Evolutionary conservation across 2,888 invertebrate species (phyloP).

Genomic region (Patella ulyssiponensis): DNA sequence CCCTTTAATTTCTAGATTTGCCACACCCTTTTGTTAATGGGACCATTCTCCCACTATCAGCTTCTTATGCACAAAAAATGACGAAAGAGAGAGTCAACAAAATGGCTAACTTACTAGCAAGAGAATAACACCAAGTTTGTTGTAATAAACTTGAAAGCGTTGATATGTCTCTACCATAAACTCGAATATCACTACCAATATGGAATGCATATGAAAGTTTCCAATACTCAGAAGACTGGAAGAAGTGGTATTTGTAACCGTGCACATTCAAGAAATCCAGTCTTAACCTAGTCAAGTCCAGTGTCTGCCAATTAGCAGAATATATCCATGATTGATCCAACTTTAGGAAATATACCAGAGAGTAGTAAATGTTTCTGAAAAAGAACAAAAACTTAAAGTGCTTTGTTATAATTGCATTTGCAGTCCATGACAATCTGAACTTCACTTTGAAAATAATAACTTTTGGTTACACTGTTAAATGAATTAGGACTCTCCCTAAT

Average conservation of each 20-base stretch:
- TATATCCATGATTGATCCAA: neutral
- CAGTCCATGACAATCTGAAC: no score
- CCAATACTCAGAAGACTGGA: neutral
- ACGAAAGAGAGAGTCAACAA: no score
- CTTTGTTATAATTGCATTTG: no score
- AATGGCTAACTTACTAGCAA: neutral
- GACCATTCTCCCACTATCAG: no score
- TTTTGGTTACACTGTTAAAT: no score
- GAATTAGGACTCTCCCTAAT: no score
- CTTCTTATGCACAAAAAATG: no score
- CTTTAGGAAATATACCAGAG: neutral
- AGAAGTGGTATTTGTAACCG: neutral
- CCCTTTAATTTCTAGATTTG: no score
- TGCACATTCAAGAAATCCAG: neutral
- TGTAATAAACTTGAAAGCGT: neutral
- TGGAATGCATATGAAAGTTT: constrained; percentile 8
- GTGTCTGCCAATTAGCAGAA: neutral
- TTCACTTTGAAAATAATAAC: no score
- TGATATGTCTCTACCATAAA: neutral
- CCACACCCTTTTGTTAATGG: no score
- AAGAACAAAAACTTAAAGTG: neutral
- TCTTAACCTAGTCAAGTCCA: neutral
- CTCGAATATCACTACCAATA: neutral
- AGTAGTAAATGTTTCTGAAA: constrained; percentile 1
- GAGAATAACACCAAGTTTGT: constrained; percentile 3